Base-by-base conservation (phyloP, 2,888 invertebrate genomes). In the Selenia dentaria region DNA sequence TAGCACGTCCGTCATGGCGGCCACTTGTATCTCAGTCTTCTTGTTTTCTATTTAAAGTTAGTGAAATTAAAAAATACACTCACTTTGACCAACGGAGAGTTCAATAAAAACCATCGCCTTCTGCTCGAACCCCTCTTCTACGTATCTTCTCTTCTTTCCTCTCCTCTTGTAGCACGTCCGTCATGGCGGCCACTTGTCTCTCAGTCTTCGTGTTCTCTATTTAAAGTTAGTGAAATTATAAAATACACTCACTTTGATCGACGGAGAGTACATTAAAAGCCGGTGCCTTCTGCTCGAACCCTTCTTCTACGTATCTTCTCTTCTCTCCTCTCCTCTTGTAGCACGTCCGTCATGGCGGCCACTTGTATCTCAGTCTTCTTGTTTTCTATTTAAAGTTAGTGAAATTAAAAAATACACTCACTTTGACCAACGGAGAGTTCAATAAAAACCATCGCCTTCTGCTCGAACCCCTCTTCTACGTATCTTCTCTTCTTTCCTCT, bases 301-400 rank as follows among this genome's bases (percentile, higher is more conserved):
- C 18, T 24, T 14, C 2, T 10, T 13, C 6, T 35, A 16, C 8
- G 8, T 10, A 5, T 39, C 48, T n/a, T 24, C 12, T 36, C 53
- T 16, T 3, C 8, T 28, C 1, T 39, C 45, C 14, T 29, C 41
- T 0, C 27, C 51, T 26, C 26, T 28, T 11, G 35, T 5, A 2
- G 38, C n/a, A 43, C 28, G 4, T 31, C 43, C 0, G 48, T 26
- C 33, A 62, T 38, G 13, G 57, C 58, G 0, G 63, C 55, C 0
- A 59, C 16, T 1, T 63, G 51, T 0, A 58, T 41, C 0, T 60
- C 63, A 0, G 63, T 64, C n/a, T 67, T 64, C 20, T 63, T 69
- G 44, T 83, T 83, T 29, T 77, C 77, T 4, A 87, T 86, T 18
- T 82, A 79, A 38, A 87, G 44, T 83, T 77, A 0, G 84, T 81